Conservation (phyloP, 1,140 invertebrate genomes). For the Euborellia annulipes region DNA sequence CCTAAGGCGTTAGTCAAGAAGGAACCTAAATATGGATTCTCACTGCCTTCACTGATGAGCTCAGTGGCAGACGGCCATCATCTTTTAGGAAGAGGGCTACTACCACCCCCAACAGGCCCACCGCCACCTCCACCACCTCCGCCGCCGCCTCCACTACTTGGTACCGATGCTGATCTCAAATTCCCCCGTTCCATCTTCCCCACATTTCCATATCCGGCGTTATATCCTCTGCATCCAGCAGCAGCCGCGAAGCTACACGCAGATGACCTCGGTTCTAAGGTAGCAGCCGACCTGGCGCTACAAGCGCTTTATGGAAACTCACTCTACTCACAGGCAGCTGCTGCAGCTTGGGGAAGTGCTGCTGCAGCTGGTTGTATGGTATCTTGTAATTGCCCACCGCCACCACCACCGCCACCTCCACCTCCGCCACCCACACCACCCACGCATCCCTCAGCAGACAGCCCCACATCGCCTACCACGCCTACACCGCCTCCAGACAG, state of each 20-base stretch:
- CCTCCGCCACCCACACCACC: constrained; percentile 9
- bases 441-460: neutral
- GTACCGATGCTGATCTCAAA: constrained; percentile 40
- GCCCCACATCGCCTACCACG: constrained; percentile 5
- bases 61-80: neutral
- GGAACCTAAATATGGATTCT: constrained; percentile 52
- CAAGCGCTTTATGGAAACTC: constrained; percentile 39
- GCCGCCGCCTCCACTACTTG: constrained; percentile 17
- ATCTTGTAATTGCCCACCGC: constrained; percentile 27
- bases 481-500: neutral
- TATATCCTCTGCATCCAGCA: constrained; percentile 33
- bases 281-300: constrained; percentile 44
- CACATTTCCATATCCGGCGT: constrained; percentile 43
- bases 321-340: constrained; percentile 30
- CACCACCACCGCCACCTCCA: constrained; percentile 19
- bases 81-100: too few species aligned
- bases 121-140: constrained; percentile 21
- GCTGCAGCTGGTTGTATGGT: constrained; percentile 15
- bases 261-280: constrained; percentile 29
- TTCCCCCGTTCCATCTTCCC: constrained; percentile 47
- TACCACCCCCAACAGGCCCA: constrained; percentile 26
- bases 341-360: constrained; percentile 22
- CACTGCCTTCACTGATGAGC: constrained; percentile 37
- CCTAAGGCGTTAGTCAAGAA: constrained; percentile 65
- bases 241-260: constrained; percentile 42